Conservation (phyloP, 2,888 invertebrate genomes). For the Apamea anceps region DNA sequence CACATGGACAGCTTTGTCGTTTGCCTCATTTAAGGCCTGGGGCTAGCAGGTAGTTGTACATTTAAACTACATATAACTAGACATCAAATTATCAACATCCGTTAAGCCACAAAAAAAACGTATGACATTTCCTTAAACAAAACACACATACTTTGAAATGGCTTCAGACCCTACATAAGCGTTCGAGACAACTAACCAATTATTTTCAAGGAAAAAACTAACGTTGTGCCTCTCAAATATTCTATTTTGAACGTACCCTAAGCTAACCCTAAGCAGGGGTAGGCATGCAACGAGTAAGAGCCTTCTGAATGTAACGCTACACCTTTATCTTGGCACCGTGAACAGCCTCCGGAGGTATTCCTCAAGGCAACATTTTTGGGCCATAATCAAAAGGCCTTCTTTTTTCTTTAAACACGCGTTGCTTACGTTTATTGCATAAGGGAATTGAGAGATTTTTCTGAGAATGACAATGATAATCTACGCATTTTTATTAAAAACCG, state of each 20-base stretch:
- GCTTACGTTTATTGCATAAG: neutral
- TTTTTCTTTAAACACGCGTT: conserved; percentile 12
- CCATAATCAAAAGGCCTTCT: conserved; percentile 37
- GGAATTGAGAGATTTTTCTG: neutral
- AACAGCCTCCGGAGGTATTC: conserved; percentile 47
- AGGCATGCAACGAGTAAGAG: conserved; percentile 64
- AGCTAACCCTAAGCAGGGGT: conserved; percentile 59
- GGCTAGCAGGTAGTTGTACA: neutral
- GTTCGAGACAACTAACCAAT: conserved; percentile 18
- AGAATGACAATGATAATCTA: neutral
- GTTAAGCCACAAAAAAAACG: neutral
- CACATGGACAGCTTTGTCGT: neutral
- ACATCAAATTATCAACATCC: neutral
- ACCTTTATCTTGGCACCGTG: conserved; percentile 66
- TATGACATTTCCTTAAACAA: neutral
- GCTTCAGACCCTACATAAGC: neutral
- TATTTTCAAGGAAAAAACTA: conserved; percentile 23
- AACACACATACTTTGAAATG: neutral
- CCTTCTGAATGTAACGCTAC: conserved; percentile 67
- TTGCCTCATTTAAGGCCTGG: neutral
- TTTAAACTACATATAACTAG: neutral
- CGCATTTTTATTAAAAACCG: neutral
- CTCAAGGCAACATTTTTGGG: conserved; percentile 46
- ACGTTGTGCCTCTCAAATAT: conserved; percentile 17
- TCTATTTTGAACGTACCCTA: conserved; percentile 43